Percentiles rank a stretch among this genome's conserved stretches.
phyloP scores from a whole-genome alignment of 2,888 invertebrate species.

The Merodon equestris region DNA sequence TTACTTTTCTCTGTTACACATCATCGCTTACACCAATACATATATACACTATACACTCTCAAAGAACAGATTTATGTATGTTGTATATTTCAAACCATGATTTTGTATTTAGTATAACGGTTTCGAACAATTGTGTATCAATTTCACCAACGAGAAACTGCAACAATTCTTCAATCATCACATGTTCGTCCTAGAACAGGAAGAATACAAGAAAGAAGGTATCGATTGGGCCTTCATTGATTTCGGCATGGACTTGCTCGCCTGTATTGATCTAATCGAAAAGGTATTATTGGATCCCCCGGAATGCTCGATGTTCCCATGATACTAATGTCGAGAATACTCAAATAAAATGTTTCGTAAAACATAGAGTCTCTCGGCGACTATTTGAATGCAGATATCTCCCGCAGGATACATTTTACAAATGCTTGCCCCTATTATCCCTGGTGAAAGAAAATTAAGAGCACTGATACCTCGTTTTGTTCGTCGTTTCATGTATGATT shows the following conservation, averaged over 20 bases:
- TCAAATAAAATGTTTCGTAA: conserved; percentile 35
- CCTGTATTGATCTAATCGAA: conserved; percentile 99
- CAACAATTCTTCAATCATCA: conserved; percentile 99
- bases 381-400: too few species aligned
- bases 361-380: conserved; percentile 26
- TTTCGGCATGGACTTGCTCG: conserved; percentile 99
- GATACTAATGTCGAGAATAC: conserved; percentile 30
- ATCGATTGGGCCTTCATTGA: conserved; percentile 99
- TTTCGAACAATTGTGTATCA: conserved; percentile 99
- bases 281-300: conserved; percentile 83
- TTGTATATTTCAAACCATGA: too few species aligned
- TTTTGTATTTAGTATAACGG: conserved; percentile 83
- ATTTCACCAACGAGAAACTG: conserved; percentile 99
- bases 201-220: conserved; percentile 98
- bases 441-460: too few species aligned
- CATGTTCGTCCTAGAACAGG: conserved; percentile 99
- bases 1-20: too few species aligned
- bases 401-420: too few species aligned
- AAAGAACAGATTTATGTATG: too few species aligned
- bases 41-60: too few species aligned
- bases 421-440: too few species aligned
- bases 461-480: conserved; percentile 9
- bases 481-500: conserved; percentile 51
- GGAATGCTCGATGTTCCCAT: not conserved
- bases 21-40: too few species aligned